Percentiles rank a stretch among this genome's conserved stretches.
Evolutionary conservation across 2,888 invertebrate genomes (phyloP).

Genomic region (Portevinia maculata): DNA sequence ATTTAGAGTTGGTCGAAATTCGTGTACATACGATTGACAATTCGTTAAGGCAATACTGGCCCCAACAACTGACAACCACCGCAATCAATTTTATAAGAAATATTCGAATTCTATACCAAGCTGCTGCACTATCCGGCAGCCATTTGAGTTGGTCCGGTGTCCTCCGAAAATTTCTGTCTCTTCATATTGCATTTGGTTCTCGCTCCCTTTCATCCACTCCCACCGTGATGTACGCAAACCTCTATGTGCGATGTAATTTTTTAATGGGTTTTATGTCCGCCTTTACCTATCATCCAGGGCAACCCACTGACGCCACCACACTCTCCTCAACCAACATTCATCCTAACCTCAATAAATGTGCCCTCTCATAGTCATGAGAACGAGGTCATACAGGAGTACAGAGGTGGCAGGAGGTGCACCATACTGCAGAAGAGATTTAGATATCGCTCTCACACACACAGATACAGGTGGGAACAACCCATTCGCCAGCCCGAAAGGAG

Average conservation of each 20-base stretch:
- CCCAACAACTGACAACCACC: conserved; percentile 4
- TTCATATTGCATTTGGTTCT: conserved; percentile 32
- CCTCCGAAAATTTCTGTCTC: conserved; percentile 25
- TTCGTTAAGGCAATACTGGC: conserved; percentile 3
- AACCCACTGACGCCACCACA: conserved; percentile 36
- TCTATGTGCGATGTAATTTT: conserved; percentile 72
- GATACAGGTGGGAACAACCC: conserved; percentile 13
- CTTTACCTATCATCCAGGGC: conserved; percentile 26
- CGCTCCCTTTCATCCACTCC: conserved; percentile 41
- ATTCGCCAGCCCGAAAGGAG: conserved; percentile 9
- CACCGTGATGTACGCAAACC: conserved; percentile 33
- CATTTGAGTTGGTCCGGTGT: conserved; percentile 49
- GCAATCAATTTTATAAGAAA: conserved; percentile 66
- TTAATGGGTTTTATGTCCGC: conserved; percentile 70
- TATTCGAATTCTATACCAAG: conserved; percentile 60
- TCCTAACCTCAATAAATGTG: conserved; percentile 68
- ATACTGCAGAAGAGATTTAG: conserved; percentile 52
- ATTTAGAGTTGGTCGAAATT: neutral
- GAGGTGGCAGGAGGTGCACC: conserved; percentile 54
- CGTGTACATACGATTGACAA: neutral
- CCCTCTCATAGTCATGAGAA: conserved; percentile 65
- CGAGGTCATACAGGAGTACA: conserved; percentile 71
- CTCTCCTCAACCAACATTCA: conserved; percentile 55
- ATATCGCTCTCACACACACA: conserved; percentile 33
- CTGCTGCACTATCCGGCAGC: conserved; percentile 35